These are phyloP conservation scores for Corbicula japonica DNA, from an alignment of 2,888 invertebrate species.

Conservation along the genomic window DNA sequence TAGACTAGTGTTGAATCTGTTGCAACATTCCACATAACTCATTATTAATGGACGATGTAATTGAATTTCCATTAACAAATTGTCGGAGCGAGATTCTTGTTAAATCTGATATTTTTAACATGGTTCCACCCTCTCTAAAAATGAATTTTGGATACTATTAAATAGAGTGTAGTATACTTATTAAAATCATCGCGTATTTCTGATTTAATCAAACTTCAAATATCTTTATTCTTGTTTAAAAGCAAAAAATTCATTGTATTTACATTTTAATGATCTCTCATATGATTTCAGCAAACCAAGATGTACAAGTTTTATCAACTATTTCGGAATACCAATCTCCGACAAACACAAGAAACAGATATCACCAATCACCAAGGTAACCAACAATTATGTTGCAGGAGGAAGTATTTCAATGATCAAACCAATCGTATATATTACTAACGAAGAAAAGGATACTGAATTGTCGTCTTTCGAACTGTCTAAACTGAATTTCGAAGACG, in stretches of 20 bases:
- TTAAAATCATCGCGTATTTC: neutral
- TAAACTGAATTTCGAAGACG: too few relatives aligned
- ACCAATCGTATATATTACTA: neutral
- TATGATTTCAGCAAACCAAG: slow-evolving; percentile 1
- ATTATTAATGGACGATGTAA: too few relatives aligned
- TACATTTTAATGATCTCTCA: too few relatives aligned
- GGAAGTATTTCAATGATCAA: neutral
- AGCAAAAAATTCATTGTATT: neutral
- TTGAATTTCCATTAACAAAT: too few relatives aligned
- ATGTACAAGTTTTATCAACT: neutral
- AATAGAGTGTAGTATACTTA: too few relatives aligned
- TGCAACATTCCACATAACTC: too few relatives aligned
- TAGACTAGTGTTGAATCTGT: too few relatives aligned
- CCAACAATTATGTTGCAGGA: neutral
- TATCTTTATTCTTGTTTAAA: neutral
- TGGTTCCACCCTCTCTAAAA: neutral
- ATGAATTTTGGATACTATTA: too few relatives aligned
- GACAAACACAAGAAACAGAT: neutral
- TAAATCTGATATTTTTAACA: neutral
- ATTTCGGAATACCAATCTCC: neutral
- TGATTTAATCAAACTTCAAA: neutral
- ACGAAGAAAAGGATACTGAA: neutral
- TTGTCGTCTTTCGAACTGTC: too few relatives aligned
- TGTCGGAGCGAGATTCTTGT: too few relatives aligned
- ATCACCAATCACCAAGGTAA: neutral